phyloP scores from a whole-genome alignment of 2,888 invertebrate genomes.

The Chrysomela aeneicollis region DNA sequence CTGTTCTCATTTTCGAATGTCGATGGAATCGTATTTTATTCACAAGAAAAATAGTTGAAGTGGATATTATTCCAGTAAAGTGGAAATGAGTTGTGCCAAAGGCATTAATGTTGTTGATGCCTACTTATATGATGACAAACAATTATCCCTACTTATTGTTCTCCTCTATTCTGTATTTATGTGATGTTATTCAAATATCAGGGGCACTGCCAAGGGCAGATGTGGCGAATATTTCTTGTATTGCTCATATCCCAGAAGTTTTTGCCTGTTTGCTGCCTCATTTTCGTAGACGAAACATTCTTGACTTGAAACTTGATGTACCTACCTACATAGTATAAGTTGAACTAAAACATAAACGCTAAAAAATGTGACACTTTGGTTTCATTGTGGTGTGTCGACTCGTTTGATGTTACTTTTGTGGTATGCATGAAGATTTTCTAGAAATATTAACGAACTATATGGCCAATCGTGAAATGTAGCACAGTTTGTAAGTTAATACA shows the following conservation, averaged over 20 bases:
- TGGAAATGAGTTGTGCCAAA: slow-evolving; percentile 43
- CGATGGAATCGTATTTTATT: too few relatives aligned
- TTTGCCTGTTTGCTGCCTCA: slow-evolving; percentile 1
- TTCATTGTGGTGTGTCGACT: slow-evolving; percentile 46
- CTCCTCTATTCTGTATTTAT: slow-evolving; percentile 20
- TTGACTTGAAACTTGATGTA: slow-evolving; percentile 41
- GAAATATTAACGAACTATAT: slow-evolving; percentile 43
- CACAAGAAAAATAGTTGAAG: too few relatives aligned
- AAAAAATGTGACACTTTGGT: slow-evolving; percentile 31
- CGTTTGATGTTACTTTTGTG: slow-evolving; percentile 44
- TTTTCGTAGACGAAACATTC: slow-evolving; percentile 34
- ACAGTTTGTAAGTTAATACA: slow-evolving; percentile 44
- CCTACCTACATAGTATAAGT: slow-evolving; percentile 25
- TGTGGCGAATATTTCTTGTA: background rate
- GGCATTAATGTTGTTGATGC: slow-evolving; percentile 31
- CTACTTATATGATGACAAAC: background rate
- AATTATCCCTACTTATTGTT: slow-evolving; percentile 22
- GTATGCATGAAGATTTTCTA: slow-evolving; percentile 43
- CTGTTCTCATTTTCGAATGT: too few relatives aligned
- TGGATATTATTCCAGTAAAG: slow-evolving; percentile 13
- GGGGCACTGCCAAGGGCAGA: background rate
- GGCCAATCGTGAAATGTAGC: slow-evolving; percentile 46
- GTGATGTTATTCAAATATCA: slow-evolving; percentile 30
- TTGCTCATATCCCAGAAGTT: background rate
- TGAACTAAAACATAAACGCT: slow-evolving; percentile 19